A percentile compares a stretch with the other conserved stretches of the same genome.
phyloP scores from a whole-genome alignment of 1,140 invertebrate species.

The Diprion similis region DNA sequence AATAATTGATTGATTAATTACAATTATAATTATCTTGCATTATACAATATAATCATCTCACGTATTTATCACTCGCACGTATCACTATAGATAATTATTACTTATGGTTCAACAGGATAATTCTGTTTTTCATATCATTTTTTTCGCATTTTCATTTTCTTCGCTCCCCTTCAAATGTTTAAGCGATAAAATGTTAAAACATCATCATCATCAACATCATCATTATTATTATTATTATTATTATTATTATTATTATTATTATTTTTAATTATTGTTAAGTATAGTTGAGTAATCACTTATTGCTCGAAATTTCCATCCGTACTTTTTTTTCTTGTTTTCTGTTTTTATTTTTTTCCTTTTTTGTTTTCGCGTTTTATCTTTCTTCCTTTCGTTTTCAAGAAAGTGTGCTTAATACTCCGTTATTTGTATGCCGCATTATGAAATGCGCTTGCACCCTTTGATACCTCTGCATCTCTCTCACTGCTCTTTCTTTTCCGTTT shows the following conservation, averaged over 20 bases:
- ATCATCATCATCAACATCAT: no score
- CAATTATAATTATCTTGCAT: background rate
- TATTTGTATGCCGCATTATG: background rate
- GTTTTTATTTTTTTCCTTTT: slow-evolving; percentile 16
- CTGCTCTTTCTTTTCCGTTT: background rate
- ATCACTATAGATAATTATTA: slow-evolving; percentile 11
- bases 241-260: slow-evolving; percentile 11
- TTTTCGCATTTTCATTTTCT: slow-evolving; percentile 4
- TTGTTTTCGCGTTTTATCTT: slow-evolving; percentile 11
- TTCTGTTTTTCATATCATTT: background rate
- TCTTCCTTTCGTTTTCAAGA: slow-evolving; percentile 29
- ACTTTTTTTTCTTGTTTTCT: slow-evolving; percentile 14
- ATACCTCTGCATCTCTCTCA: slow-evolving; percentile 21
- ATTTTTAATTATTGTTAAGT: slow-evolving; percentile 28
- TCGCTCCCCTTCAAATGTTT: background rate
- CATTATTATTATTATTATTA: background rate
- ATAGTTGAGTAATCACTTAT: slow-evolving; percentile 51
- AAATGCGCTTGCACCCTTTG: no score
- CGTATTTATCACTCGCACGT: slow-evolving; percentile 8
- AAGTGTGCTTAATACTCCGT: slow-evolving; percentile 32
- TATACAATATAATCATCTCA: background rate
- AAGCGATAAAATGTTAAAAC: background rate
- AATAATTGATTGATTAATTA: background rate
- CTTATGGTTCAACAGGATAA: slow-evolving; percentile 8
- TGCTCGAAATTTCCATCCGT: slow-evolving; percentile 49